Conservation (phyloP, 2,113 vertebrate species). For the Engystomops pustulosus region DNA sequence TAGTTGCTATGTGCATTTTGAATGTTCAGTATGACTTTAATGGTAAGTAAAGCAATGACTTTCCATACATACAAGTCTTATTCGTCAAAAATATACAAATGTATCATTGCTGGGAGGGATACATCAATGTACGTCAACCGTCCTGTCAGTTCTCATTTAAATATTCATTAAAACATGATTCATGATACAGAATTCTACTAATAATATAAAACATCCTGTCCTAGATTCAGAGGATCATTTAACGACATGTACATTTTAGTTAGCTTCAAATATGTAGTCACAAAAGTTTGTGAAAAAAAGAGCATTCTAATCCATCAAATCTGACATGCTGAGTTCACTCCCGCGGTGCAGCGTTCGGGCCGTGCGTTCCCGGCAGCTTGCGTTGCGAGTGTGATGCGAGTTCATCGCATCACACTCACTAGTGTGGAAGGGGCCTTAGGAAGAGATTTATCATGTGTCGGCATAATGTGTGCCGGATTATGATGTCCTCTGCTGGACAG, state of each 20-base stretch:
- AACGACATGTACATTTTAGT: neutral
- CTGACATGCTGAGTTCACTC: no score
- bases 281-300: no score
- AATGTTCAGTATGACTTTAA: neutral
- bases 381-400: no score
- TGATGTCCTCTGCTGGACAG: no score
- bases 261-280: neutral
- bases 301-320: no score
- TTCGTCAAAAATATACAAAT: neutral
- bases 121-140: neutral
- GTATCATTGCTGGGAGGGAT: neutral
- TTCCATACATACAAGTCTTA: neutral
- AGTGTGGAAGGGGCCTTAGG: no score
- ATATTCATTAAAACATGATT: neutral
- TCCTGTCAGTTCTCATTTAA: constrained; percentile 2
- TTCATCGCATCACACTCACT: no score
- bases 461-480: no score
- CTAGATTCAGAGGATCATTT: constrained; percentile 19
- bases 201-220: neutral
- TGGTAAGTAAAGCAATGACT: neutral
- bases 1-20: no score
- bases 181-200: neutral
- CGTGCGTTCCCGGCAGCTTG: no score
- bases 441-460: no score
- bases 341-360: no score